Base-by-base conservation (phyloP, 2,888 invertebrate genomes). In the Malachius bipustulatus region DNA sequence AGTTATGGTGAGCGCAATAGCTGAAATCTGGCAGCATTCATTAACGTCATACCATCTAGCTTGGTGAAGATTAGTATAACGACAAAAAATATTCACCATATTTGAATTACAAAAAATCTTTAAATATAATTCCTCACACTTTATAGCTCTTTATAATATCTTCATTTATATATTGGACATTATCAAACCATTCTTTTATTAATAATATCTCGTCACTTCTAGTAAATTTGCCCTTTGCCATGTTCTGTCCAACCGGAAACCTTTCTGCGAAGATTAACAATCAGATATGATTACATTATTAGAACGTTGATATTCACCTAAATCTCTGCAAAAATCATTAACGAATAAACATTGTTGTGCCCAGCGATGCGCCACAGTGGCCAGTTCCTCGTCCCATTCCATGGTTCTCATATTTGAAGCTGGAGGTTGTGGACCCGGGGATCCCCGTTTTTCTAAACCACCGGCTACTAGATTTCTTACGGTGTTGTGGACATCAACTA, bases 191-290 rank as follows among this genome's bases (percentile, higher is more conserved):
- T 2, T 32, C 36, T 6, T 43, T 38, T 30, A 58, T 46, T 37
- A 54, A 48, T 2, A 47, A 26, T 35, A 47, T n/a, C 47, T 51
- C 48, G 48, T 51, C 56, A 38, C 50, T 49, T 9, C 45, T 50
- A 26, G 57, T 54, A 40, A 60, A 50, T 37, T 50, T 50, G 32
- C 60, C 54, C 35, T 48, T 36, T 2, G 54, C 62, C 11, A 62
- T 55, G 42, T 62, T 65, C 47, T 67, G 66, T 36, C 64, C 62
- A 14, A 65, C 64, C 2, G 52, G 51, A 44, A 62, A 67, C 36
- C 57, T 53, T 27, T 50, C 58, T 54, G 49, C n/a, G n/a, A n/a
- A n/a, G n/a, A n/a, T n/a, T 39, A 42, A 45, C 30, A 13, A 10
- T 10, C 4, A 8, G 15, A 15, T 8, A 31, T 13, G 15, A 4